Evolutionary conservation across 2,113 vertebrate species (phyloP), one percentile per base, ranked within the genome.

Genomic region (Gila orcuttii): DNA sequence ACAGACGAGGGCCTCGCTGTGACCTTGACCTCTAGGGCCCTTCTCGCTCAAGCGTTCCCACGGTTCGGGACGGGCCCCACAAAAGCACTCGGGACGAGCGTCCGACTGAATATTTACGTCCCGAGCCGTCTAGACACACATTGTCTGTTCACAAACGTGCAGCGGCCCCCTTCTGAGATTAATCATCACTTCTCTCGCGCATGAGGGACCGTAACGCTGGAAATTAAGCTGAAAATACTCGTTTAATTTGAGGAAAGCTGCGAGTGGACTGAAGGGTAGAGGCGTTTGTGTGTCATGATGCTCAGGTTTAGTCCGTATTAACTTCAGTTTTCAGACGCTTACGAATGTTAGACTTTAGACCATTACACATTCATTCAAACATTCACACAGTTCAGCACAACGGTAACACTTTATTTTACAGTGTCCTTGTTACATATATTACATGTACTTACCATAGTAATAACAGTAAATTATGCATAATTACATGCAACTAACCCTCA

Each of bases 1-100:
- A 55, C 52, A 87, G 76, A 79, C 25, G 66, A 80, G 75, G 21
- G 25, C 83, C 91, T 89, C 39, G 88, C 90, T 89, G 87, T 95
- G 95, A 93, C 96, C 95, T 95, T 96, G 96, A 95, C 95, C 95
- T 93, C 90, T 88, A 86, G 92, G 93, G 77, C 93, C 90, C 91
- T 89, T 90, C 90, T 93, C 19, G 19, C 52, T 57, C 19, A 21
- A 57, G 88, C 89, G 89, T 94, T 94, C 91, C 93, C 94, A 95
- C 93, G 93, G 91, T 91, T 86, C 75, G 80, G 39, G 78, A 25
- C 6, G 0, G 87, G 86, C 90, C 69, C 55, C 69, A 69, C 60
- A 62, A 57, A 83, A 78, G 79, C 68, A 25, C 55, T 57, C 7
- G 55, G 19, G 55, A 57, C 6, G 10, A 62, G 39, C 17, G 47